Evolutionary conservation across 2,888 invertebrate species (phyloP).

Genomic region (Argyresthia goedartella): DNA sequence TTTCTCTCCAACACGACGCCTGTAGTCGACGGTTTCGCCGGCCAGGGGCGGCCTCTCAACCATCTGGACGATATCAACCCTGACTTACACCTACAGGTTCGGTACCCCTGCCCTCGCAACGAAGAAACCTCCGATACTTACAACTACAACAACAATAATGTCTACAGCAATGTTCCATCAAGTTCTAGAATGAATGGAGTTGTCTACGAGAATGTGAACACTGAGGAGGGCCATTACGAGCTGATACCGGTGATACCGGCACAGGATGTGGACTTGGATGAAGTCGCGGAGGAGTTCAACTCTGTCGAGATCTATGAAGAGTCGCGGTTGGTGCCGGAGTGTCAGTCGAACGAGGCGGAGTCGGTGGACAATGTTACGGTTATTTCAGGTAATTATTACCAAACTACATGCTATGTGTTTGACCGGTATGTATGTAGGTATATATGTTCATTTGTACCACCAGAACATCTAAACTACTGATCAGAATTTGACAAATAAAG

Average conservation of each 20-base stretch:
- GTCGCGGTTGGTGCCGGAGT: constrained; percentile 28
- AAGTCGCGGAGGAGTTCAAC: constrained; percentile 45
- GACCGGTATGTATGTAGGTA: too few relatives aligned
- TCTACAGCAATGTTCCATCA: constrained; percentile 42
- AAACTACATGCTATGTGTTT: too few relatives aligned
- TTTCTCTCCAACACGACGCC: constrained; percentile 63
- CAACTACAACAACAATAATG: constrained; percentile 55
- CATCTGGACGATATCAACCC: constrained; percentile 48
- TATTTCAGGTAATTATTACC: constrained; percentile 23
- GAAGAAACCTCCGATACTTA: constrained; percentile 42
- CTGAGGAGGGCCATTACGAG: constrained; percentile 58
- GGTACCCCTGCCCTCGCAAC: constrained; percentile 9
- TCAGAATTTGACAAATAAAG: too few relatives aligned
- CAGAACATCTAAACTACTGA: too few relatives aligned
- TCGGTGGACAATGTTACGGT: constrained; percentile 72
- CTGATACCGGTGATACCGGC: constrained; percentile 38
- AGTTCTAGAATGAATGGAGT: constrained; percentile 41
- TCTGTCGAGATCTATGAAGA: constrained; percentile 59
- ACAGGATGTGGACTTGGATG: constrained; percentile 40
- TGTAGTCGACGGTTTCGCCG: constrained; percentile 62
- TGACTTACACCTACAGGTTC: constrained; percentile 37
- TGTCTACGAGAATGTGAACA: constrained; percentile 56
- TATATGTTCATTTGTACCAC: too few relatives aligned
- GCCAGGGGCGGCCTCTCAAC: constrained; percentile 57
- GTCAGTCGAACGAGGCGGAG: constrained; percentile 45